A percentile compares a stretch with the other conserved stretches of the same genome.
Evolutionary conservation across 2,797 vertebrate genomes (phyloP).

Genomic region (Anableps anableps): DNA sequence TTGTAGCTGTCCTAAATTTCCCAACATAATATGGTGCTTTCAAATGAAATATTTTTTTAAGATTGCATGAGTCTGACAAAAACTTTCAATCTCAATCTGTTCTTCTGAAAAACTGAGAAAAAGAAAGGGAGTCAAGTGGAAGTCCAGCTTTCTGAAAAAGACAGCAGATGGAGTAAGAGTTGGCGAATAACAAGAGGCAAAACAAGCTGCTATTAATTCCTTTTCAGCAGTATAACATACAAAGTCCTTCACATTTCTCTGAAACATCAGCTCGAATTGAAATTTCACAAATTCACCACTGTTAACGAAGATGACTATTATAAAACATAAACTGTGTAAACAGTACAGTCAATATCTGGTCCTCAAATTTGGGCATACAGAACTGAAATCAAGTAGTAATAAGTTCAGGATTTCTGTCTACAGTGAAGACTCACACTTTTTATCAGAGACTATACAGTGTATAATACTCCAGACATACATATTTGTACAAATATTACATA

Average conservation of each 20-base stretch:
- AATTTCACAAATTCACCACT: constrained; percentile 53
- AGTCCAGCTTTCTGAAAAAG: constrained; percentile 46
- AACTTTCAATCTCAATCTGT: constrained; percentile 46
- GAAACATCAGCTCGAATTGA: constrained; percentile 69
- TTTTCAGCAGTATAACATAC: constrained; percentile 64
- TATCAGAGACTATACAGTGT: not conserved
- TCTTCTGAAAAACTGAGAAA: constrained; percentile 19
- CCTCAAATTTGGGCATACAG: constrained; percentile 33
- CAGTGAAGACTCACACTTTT: not conserved
- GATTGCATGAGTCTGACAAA: constrained; percentile 27
- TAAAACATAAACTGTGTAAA: constrained; percentile 55
- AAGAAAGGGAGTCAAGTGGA: constrained; percentile 17
- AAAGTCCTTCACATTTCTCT: constrained; percentile 60
- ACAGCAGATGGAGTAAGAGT: constrained; percentile 72
- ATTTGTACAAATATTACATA: not conserved
- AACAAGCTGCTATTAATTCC: constrained; percentile 68
- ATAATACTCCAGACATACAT: not conserved
- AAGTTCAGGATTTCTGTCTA: constrained; percentile 4
- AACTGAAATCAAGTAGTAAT: constrained; percentile 23
- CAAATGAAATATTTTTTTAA: constrained; percentile 15
- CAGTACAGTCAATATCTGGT: constrained; percentile 27
- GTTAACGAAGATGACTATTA: constrained; percentile 44
- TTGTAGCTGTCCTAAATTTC: constrained; percentile 1
- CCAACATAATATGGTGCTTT: constrained; percentile 11
- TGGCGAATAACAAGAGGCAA: constrained; percentile 63